Evolutionary conservation across 1,140 invertebrate species (phyloP).

Genomic region (Drosophila sechellia): DNA sequence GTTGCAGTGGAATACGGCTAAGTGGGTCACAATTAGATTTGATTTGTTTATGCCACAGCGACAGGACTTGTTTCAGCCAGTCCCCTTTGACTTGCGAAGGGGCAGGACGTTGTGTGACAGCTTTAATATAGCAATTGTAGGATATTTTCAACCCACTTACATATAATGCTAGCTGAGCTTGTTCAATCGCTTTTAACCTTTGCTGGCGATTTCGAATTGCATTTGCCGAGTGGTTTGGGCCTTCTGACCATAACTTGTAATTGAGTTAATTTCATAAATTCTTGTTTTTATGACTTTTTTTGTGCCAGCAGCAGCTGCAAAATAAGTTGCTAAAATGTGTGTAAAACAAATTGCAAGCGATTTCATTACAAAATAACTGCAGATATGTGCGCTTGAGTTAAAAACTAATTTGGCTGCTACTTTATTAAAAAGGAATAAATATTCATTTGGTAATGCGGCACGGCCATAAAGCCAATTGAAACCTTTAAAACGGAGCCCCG

Average conservation of each 20-base stretch:
- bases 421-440: slow-evolving; percentile 46
- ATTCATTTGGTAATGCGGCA: slow-evolving; percentile 17
- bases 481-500: slow-evolving; percentile 7
- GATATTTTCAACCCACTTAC: not conserved
- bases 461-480: slow-evolving; percentile 10
- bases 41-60: slow-evolving; percentile 73
- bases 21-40: slow-evolving; percentile 74
- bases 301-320: slow-evolving; percentile 21
- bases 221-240: slow-evolving; percentile 14
- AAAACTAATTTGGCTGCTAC: slow-evolving; percentile 11
- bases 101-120: slow-evolving; percentile 10
- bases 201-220: not conserved
- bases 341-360: slow-evolving; percentile 43
- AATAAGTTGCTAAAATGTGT: slow-evolving; percentile 29
- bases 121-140: slow-evolving; percentile 18
- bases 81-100: not conserved
- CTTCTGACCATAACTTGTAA: slow-evolving; percentile 37
- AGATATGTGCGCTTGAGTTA: slow-evolving; percentile 3
- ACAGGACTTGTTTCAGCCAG: slow-evolving; percentile 11
- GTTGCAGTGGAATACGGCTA: slow-evolving; percentile 45
- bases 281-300: slow-evolving; percentile 17
- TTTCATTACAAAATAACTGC: slow-evolving; percentile 24
- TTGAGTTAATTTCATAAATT: slow-evolving; percentile 41
- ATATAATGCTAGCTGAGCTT: not conserved
- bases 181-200: slow-evolving; percentile 36